These are phyloP conservation scores for Oceanites oceanicus DNA, from an alignment of 2,113 vertebrate species.

Conservation along the genomic window DNA sequence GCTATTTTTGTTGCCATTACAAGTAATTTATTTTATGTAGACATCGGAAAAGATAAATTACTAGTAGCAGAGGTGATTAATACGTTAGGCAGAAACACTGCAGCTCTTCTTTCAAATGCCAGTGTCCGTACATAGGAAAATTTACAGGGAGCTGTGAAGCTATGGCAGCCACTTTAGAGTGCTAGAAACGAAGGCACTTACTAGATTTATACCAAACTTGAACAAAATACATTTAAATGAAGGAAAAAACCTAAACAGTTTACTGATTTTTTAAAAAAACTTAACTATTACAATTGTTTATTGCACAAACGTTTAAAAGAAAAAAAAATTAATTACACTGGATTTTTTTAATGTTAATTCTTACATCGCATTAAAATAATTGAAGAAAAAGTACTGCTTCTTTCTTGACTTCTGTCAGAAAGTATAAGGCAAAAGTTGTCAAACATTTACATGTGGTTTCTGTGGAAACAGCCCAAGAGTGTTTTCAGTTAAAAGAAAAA, in stretches of 20 bases:
- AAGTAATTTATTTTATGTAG: conserved; percentile 17
- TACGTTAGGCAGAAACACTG: conserved; percentile 6
- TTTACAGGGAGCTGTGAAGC: not conserved
- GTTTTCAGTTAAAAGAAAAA: conserved; percentile 37
- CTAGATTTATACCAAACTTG: not conserved
- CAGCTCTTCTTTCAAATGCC: conserved; percentile 28
- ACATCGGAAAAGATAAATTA: conserved; percentile 12
- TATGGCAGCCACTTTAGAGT: not conserved
- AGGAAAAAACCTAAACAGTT: not conserved
- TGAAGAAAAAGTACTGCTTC: not conserved
- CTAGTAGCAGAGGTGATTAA: not conserved
- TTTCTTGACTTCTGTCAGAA: conserved; percentile 4
- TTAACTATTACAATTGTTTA: not conserved
- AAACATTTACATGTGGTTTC: not conserved
- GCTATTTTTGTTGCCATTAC: not conserved
- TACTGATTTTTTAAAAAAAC: not conserved
- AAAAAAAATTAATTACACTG: not conserved
- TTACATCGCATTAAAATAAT: not conserved
- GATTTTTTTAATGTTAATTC: not conserved
- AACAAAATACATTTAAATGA: not conserved
- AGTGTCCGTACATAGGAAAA: not conserved
- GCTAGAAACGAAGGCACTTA: not conserved
- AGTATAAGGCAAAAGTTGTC: not conserved
- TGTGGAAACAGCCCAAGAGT: not conserved
- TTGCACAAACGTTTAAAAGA: not conserved